phyloP scores from a whole-genome alignment of 2,888 invertebrate species.

The Helleia helle region DNA sequence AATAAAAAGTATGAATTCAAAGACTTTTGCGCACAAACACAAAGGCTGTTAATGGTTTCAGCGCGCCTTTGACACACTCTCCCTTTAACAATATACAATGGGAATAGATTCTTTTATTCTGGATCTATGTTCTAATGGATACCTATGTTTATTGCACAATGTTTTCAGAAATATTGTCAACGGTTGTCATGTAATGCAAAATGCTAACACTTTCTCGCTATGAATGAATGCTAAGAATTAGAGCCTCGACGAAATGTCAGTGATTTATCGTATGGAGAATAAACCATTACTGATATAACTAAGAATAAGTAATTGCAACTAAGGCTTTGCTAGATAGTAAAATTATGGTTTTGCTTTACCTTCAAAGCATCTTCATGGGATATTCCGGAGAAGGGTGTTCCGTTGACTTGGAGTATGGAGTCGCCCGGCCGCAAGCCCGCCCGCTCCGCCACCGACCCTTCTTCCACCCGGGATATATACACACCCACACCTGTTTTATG shows the following conservation, averaged over 20 bases:
- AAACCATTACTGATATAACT: too few species aligned
- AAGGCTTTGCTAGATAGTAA: too few species aligned
- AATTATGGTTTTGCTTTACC: slow-evolving; percentile 76
- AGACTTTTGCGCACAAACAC: background rate
- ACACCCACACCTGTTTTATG: slow-evolving; percentile 91
- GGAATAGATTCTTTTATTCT: too few species aligned
- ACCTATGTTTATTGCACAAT: too few species aligned
- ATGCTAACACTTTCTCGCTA: too few species aligned
- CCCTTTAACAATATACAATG: background rate
- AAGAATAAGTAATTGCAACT: too few species aligned
- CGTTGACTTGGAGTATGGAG: slow-evolving; percentile 95
- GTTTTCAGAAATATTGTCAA: too few species aligned
- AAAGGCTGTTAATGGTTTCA: background rate
- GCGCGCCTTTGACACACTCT: background rate
- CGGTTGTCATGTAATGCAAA: too few species aligned
- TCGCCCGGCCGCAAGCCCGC: slow-evolving; percentile 93
- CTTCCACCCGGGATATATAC: slow-evolving; percentile 93
- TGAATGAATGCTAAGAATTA: too few species aligned
- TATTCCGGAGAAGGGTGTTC: slow-evolving; percentile 93
- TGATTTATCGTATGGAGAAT: too few species aligned
- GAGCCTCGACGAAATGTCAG: too few species aligned
- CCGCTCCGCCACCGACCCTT: slow-evolving; percentile 90
- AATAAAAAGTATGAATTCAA: background rate
- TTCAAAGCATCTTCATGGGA: slow-evolving; percentile 94
- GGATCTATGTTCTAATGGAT: too few species aligned